Evolutionary conservation across 2,113 vertebrate species (phyloP).

Genomic region (Azemiops feae): DNA sequence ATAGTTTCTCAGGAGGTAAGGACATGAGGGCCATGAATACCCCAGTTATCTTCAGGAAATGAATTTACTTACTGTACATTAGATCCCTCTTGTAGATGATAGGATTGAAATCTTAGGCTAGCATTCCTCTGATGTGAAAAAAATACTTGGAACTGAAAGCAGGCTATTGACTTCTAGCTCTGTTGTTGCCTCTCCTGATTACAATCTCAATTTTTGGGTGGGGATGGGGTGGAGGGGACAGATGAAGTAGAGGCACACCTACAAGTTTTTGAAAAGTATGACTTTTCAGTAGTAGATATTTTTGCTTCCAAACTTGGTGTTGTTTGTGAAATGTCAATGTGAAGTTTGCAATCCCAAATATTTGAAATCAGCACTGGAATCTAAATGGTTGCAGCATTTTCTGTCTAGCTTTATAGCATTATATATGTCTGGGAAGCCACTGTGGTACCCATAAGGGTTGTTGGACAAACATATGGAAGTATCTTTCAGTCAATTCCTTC

Average conservation of each 20-base stretch:
- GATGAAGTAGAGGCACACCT: neutral
- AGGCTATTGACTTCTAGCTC: neutral
- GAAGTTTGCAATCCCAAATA: slow-evolving; percentile 43
- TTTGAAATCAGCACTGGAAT: slow-evolving; percentile 44
- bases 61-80: neutral
- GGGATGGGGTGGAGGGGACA: neutral
- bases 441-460: neutral
- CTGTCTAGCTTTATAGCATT: neutral
- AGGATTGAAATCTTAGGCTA: neutral
- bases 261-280: neutral
- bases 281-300: neutral
- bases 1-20: neutral
- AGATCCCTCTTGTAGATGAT: neutral
- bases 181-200: neutral
- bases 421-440: neutral
- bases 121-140: neutral
- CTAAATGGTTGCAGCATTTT: neutral
- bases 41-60: neutral
- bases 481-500: neutral
- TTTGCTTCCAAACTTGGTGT: neutral
- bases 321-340: neutral
- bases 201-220: neutral
- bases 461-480: neutral
- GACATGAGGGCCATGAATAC: neutral
- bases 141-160: neutral